Percentiles rank a stretch among this genome's conserved stretches.
Evolutionary conservation across 37 sponge, comb jelly and placozoan species (phyloP).

Genomic region (Spongia lamella): DNA sequence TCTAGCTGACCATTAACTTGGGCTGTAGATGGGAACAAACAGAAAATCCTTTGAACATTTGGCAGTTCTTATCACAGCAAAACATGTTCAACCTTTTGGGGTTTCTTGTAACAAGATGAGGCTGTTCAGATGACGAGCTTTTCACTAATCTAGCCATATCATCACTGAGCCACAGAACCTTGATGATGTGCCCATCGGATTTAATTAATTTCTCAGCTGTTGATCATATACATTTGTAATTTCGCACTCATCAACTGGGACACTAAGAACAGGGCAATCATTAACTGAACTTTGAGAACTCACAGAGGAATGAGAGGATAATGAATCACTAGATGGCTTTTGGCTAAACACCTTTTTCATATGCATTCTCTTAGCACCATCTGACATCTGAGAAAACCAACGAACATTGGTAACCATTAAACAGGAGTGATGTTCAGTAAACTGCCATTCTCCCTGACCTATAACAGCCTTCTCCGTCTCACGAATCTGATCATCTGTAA

Average conservation of each 20-base stretch:
- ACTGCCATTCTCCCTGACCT: slow-evolving; percentile 32
- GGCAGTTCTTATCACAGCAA: slow-evolving; percentile 19
- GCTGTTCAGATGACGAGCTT: not conserved
- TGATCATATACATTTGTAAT: not conserved
- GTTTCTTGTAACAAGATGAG: not conserved
- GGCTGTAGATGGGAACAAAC: slow-evolving; percentile 28
- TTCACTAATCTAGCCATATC: not conserved
- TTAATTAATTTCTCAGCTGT: not conserved
- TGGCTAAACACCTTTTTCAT: too few species aligned
- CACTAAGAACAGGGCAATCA: too few species aligned
- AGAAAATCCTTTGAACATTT: slow-evolving; percentile 37
- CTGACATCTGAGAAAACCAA: slow-evolving; percentile 21
- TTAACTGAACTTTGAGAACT: too few species aligned
- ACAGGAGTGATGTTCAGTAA: too few species aligned
- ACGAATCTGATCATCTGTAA: not conserved
- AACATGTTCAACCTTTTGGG: not conserved
- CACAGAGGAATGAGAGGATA: too few species aligned
- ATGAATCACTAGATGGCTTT: too few species aligned
- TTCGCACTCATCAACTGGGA: not conserved
- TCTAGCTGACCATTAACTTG: slow-evolving; percentile 20
- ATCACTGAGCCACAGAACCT: not conserved
- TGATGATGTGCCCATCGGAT: not conserved
- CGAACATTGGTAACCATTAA: not conserved
- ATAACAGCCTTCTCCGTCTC: slow-evolving; percentile 28
- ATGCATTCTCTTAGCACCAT: too few species aligned